These are phyloP conservation scores for Dendroctonus ponderosae DNA, from an alignment of 1,140 invertebrate species.

Conservation along the genomic window DNA sequence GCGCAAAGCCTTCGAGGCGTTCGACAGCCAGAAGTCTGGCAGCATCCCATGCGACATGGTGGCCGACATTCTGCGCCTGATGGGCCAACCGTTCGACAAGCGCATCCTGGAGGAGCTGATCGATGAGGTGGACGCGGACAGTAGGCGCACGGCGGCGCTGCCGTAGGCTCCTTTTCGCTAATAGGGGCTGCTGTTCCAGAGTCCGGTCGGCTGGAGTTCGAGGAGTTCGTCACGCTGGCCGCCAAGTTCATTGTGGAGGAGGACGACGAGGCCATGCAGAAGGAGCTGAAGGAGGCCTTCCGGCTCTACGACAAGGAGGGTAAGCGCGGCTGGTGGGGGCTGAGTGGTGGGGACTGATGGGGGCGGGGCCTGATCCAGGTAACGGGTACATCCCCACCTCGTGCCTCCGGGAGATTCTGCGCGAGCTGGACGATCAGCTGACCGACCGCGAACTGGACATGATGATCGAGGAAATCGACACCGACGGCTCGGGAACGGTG, in stretches of 20 bases:
- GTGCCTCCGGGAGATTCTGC: constrained; percentile 85
- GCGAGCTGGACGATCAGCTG: constrained; percentile 89
- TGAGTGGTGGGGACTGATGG: background rate
- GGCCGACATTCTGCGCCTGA: constrained; percentile 87
- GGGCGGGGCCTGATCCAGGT: constrained; percentile 54
- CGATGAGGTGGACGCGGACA: constrained; percentile 93
- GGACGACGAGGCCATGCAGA: constrained; percentile 88
- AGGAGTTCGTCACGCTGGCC: constrained; percentile 90
- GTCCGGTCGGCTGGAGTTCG: constrained; percentile 91
- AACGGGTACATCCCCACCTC: constrained; percentile 95
- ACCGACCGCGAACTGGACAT: constrained; percentile 90
- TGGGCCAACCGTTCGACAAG: constrained; percentile 96
- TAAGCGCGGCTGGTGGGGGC: constrained; percentile 41
- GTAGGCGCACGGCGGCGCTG: constrained; percentile 57
- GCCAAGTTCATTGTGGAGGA: constrained; percentile 94
- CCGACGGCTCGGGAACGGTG: constrained; percentile 86
- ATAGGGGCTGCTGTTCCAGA: constrained; percentile 57
- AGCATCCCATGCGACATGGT: constrained; percentile 94
- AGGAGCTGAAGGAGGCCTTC: constrained; percentile 91
- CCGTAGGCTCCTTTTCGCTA: background rate
- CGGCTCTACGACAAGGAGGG: constrained; percentile 72
- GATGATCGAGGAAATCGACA: constrained; percentile 96
- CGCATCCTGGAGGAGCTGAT: constrained; percentile 92
- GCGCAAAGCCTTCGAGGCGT: constrained; percentile 94
- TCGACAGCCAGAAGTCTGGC: constrained; percentile 90